Evolutionary conservation across 1,140 invertebrate species (phyloP).

Genomic region (Bombyx mandarina): DNA sequence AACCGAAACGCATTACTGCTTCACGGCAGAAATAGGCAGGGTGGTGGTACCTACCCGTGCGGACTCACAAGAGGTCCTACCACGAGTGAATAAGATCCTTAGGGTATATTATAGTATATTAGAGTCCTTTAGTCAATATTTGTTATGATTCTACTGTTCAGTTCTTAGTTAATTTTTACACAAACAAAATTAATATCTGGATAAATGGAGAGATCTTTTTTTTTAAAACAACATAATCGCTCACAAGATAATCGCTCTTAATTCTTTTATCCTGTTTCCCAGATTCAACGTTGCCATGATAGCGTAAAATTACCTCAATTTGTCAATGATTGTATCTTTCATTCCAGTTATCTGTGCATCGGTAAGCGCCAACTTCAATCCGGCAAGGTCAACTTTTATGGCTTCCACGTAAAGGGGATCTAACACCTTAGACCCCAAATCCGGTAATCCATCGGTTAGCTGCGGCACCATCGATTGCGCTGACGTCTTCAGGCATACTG

Average conservation of each 20-base stretch:
- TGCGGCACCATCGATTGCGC: constrained; percentile 18
- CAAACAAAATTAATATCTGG: no score
- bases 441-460: constrained; percentile 25
- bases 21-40: no score
- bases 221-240: no score
- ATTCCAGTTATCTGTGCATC: constrained; percentile 25
- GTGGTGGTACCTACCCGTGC: no score
- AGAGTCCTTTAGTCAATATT: no score
- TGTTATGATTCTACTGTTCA: no score
- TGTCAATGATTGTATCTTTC: constrained; percentile 24
- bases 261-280: background rate
- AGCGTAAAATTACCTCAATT: constrained; percentile 21
- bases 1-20: no score
- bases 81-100: no score
- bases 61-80: no score
- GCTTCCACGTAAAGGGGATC: constrained; percentile 26
- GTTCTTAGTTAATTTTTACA: no score
- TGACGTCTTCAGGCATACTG: constrained; percentile 16
- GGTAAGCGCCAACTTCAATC: constrained; percentile 24
- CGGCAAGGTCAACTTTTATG: constrained; percentile 28
- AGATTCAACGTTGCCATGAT: background rate
- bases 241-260: background rate
- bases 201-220: no score
- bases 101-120: no score
- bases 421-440: constrained; percentile 20